phyloP scores from a whole-genome alignment of 2,113 vertebrate genomes.

The Pipra filicauda region DNA sequence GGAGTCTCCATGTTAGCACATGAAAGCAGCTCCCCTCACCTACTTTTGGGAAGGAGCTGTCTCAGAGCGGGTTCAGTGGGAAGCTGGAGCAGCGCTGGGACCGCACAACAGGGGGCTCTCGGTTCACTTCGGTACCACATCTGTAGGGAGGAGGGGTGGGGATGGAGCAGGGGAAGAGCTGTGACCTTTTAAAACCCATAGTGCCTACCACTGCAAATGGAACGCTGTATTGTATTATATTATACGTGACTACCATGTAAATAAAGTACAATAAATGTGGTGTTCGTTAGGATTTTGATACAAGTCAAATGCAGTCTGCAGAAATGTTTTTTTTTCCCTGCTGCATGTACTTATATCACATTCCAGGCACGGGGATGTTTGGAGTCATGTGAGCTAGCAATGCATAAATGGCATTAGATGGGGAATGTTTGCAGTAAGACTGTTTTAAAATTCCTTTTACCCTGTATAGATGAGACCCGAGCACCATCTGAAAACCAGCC shows the following conservation, averaged over 20 bases:
- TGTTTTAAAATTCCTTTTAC: background rate
- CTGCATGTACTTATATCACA: background rate
- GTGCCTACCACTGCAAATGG: conserved; percentile 30
- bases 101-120: background rate
- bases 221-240: conserved; percentile 23
- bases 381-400: background rate
- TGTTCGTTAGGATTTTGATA: conserved; percentile 39
- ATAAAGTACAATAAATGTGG: conserved; percentile 46
- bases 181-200: conserved; percentile 33
- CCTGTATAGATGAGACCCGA: background rate
- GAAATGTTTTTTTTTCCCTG: background rate
- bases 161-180: conserved; percentile 6
- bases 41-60: background rate
- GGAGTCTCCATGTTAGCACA: background rate
- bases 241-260: background rate
- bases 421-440: background rate
- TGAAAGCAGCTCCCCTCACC: background rate
- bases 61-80: background rate
- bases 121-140: background rate
- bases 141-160: background rate
- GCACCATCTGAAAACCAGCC: background rate
- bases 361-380: background rate
- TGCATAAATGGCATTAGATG: background rate
- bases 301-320: conserved; percentile 37
- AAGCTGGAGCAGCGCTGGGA: background rate